Evolutionary conservation across 2,797 vertebrate species (phyloP).

Genomic region (Luscinia luscinia): DNA sequence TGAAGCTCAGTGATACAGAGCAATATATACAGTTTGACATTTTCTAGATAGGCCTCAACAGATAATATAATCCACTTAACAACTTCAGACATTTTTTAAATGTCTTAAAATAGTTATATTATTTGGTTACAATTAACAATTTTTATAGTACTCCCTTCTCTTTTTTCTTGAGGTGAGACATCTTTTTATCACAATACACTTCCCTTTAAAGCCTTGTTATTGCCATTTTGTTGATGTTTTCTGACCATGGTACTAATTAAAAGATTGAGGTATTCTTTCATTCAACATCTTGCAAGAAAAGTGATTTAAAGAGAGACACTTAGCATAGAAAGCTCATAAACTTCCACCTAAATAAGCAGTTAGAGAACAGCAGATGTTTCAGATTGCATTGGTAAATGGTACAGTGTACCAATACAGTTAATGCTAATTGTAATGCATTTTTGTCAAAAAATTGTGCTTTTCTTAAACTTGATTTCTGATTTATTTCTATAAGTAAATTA

Average conservation of each 20-base stretch:
- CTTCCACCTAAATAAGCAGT: slow-evolving; percentile 65
- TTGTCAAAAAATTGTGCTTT: slow-evolving; percentile 67
- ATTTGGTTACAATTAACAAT: slow-evolving; percentile 59
- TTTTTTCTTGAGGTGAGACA: neutral
- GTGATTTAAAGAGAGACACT: slow-evolving; percentile 56
- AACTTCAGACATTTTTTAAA: slow-evolving; percentile 1
- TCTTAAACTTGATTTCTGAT: slow-evolving; percentile 72
- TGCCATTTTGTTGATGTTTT: slow-evolving; percentile 63
- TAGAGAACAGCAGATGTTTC: slow-evolving; percentile 62
- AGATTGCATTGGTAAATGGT: slow-evolving; percentile 50
- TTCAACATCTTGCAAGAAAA: slow-evolving; percentile 63
- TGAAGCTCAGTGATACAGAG: neutral
- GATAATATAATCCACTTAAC: slow-evolving; percentile 18
- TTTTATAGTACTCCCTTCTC: slow-evolving; percentile 40
- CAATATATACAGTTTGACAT: neutral
- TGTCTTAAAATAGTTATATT: slow-evolving; percentile 34
- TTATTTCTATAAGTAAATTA: neutral
- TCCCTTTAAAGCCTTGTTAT: slow-evolving; percentile 66
- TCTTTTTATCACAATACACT: slow-evolving; percentile 60
- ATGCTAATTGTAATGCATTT: slow-evolving; percentile 65
- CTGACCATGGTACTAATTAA: slow-evolving; percentile 56
- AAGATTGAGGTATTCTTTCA: slow-evolving; percentile 50
- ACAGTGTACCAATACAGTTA: slow-evolving; percentile 62
- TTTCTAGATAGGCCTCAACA: neutral
- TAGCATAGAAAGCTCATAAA: slow-evolving; percentile 74